phyloP scores from a whole-genome alignment of 2,888 invertebrate genomes.

The Blera fallax region DNA sequence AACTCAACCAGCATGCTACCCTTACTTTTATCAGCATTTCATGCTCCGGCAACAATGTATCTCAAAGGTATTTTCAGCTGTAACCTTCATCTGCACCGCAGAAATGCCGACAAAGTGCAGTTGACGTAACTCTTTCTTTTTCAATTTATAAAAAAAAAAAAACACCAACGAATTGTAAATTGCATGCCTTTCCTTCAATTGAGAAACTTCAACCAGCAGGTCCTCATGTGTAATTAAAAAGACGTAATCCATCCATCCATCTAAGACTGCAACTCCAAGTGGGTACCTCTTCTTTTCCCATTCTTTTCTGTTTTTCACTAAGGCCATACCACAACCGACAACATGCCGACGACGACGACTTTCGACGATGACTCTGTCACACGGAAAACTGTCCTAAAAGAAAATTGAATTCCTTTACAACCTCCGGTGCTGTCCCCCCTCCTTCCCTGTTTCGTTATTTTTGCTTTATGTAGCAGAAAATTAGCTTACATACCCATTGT shows the following conservation, averaged over 20 bases:
- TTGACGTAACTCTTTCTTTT: conserved; percentile 6
- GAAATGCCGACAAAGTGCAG: conserved; percentile 17
- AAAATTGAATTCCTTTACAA: conserved; percentile 21
- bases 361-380: not conserved
- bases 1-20: not conserved
- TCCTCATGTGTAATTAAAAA: conserved; percentile 16
- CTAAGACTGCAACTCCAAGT: not conserved
- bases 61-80: conserved; percentile 2
- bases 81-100: not conserved
- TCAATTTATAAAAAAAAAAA: not conserved
- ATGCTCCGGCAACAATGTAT: not conserved
- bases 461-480: conserved; percentile 43
- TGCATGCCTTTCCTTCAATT: not conserved
- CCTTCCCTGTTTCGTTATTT: conserved; percentile 3
- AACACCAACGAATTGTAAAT: not conserved
- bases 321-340: not conserved
- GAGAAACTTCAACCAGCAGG: conserved; percentile 1
- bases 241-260: conserved; percentile 5
- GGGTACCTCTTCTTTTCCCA: not conserved
- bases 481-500: conserved; percentile 44
- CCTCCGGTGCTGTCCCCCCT: not conserved
- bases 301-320: not conserved
- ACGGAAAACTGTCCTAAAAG: conserved; percentile 21
- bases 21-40: not conserved
- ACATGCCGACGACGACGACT: too few relatives aligned